phyloP scores from a whole-genome alignment of 2,888 invertebrate species.

The Hydrotaea diabolus region DNA sequence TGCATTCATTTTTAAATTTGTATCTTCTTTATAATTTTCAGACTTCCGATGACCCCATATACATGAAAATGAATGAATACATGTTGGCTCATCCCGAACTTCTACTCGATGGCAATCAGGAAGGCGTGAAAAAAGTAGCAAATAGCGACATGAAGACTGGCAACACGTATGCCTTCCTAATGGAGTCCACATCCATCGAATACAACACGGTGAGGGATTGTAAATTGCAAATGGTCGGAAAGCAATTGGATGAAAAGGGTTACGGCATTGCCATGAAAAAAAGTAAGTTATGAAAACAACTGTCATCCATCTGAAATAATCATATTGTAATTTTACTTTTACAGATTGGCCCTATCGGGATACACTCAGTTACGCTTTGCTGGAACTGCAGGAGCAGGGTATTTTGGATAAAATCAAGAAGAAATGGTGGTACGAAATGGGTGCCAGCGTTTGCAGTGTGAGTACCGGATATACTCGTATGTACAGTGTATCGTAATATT shows the following conservation, averaged over 20 bases:
- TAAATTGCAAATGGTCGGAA: constrained; percentile 84
- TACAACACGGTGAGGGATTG: constrained; percentile 86
- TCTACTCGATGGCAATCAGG: constrained; percentile 81
- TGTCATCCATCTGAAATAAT: too few species aligned
- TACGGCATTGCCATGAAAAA: constrained; percentile 88
- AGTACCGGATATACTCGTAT: constrained; percentile 67
- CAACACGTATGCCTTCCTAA: constrained; percentile 86
- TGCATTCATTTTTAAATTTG: too few species aligned
- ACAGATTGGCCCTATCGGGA: constrained; percentile 84
- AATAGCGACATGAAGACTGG: constrained; percentile 74
- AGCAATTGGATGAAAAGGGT: constrained; percentile 86
- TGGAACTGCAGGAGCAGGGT: constrained; percentile 92
- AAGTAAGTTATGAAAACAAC: constrained; percentile 79
- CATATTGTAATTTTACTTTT: neutral
- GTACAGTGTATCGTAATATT: too few species aligned
- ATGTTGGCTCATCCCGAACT: constrained; percentile 85
- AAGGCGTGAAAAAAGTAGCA: constrained; percentile 82
- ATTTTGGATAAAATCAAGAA: constrained; percentile 88
- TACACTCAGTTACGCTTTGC: constrained; percentile 88
- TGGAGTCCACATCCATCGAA: constrained; percentile 90
- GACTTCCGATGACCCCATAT: constrained; percentile 89
- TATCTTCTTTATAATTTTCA: constrained; percentile 53
- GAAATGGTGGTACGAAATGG: constrained; percentile 94
- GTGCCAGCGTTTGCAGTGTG: constrained; percentile 88
- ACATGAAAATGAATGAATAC: constrained; percentile 89